These are phyloP conservation scores for Ennomos fuscantarius DNA, from an alignment of 2,888 invertebrate species.

Conservation along the genomic window DNA sequence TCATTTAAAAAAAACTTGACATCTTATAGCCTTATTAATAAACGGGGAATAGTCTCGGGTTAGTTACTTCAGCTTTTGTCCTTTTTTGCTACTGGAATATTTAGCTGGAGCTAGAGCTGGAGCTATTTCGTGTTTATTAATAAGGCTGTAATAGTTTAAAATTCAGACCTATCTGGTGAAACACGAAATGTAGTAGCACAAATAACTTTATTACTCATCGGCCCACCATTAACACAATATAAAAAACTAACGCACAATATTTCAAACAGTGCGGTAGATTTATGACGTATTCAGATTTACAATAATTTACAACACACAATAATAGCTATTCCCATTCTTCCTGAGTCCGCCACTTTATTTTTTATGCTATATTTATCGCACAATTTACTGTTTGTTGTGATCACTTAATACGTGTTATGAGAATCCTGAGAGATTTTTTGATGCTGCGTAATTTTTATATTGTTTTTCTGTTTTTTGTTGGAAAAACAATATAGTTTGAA, in stretches of 20 bases:
- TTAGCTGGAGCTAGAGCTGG: no score
- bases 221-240: conserved; percentile 14
- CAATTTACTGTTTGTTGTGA: conserved; percentile 37
- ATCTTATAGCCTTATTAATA: no score
- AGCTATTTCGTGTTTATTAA: no score
- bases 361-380: conserved; percentile 29
- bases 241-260: conserved; percentile 25
- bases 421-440: conserved; percentile 13
- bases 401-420: conserved; percentile 26
- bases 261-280: conserved; percentile 31
- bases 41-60: no score
- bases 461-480: conserved; percentile 2
- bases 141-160: no score
- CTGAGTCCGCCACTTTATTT: conserved; percentile 22
- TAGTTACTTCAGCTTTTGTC: no score
- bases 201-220: conserved; percentile 23
- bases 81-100: no score
- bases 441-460: neutral
- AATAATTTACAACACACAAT: conserved; percentile 32
- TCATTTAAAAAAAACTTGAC: no score
- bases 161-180: neutral
- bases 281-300: conserved; percentile 32
- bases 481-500: conserved; percentile 1
- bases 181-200: neutral
- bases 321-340: conserved; percentile 34